Conservation (phyloP, 2,888 invertebrate species). For the Lasius fuliginosus region DNA sequence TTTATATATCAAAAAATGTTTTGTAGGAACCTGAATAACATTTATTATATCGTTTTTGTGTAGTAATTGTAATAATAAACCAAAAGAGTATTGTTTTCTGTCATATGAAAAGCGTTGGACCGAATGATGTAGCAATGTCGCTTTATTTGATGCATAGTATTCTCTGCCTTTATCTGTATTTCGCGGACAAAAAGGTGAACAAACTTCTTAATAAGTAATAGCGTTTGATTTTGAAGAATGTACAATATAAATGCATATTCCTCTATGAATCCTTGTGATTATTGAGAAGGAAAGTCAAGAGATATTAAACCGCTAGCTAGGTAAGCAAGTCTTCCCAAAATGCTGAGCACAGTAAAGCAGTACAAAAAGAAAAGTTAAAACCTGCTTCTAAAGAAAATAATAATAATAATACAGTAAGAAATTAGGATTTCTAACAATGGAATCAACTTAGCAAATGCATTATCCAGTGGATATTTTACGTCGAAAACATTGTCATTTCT, state of each 20-base stretch:
- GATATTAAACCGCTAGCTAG: constrained; percentile 50
- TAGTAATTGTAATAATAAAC: neutral
- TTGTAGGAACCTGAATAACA: neutral
- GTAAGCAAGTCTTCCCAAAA: constrained; percentile 68
- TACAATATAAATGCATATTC: constrained; percentile 16
- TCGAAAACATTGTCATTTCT: constrained; percentile 2
- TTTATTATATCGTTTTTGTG: neutral
- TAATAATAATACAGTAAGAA: constrained; percentile 46
- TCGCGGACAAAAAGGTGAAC: neutral
- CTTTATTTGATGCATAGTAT: neutral
- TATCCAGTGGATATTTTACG: constrained; percentile 50
- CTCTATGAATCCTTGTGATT: neutral
- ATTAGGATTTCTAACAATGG: constrained; percentile 55
- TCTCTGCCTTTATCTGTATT: neutral
- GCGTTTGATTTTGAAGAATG: neutral
- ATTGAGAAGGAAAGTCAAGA: constrained; percentile 46
- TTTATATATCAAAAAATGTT: neutral
- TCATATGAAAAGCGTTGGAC: too few relatives aligned
- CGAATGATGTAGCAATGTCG: neutral
- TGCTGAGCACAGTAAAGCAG: constrained; percentile 63
- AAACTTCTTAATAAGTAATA: neutral
- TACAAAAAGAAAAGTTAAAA: constrained; percentile 61
- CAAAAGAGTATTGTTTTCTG: neutral
- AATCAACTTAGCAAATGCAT: constrained; percentile 59
- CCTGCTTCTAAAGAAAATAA: constrained; percentile 38